These are phyloP conservation scores for Leistus spinibarbis DNA, from an alignment of 2,888 invertebrate genomes.

Conservation along the genomic window DNA sequence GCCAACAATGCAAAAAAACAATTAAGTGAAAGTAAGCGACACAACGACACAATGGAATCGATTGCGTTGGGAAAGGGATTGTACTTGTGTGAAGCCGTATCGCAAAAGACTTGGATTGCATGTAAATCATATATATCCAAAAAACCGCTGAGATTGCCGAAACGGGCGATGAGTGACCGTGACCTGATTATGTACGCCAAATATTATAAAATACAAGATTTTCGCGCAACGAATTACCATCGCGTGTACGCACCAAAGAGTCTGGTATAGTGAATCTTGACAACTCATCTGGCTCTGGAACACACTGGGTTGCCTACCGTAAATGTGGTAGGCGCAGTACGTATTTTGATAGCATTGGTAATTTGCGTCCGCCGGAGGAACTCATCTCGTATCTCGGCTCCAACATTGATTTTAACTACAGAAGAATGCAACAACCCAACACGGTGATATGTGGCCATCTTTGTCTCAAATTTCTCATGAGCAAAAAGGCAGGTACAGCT, in stretches of 20 bases:
- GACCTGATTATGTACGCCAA: constrained; percentile 44
- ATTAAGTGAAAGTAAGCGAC: too few relatives aligned
- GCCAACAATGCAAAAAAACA: constrained; percentile 49
- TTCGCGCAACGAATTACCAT: constrained; percentile 46
- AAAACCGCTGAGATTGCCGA: constrained; percentile 44
- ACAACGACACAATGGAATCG: constrained; percentile 54
- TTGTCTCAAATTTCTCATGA: too few relatives aligned
- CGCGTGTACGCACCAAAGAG: constrained; percentile 43
- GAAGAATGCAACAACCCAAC: too few relatives aligned
- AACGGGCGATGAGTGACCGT: constrained; percentile 49
- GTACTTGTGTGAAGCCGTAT: constrained; percentile 39
- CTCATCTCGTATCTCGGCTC: constrained; percentile 33
- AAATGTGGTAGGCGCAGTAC: constrained; percentile 46
- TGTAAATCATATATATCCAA: constrained; percentile 38
- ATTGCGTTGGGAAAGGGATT: constrained; percentile 49
- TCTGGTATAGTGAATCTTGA: constrained; percentile 49
- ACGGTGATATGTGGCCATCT: too few relatives aligned
- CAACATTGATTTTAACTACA: neutral
- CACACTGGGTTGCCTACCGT: constrained; percentile 52
- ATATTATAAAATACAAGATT: constrained; percentile 44
- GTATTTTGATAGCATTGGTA: constrained; percentile 54
- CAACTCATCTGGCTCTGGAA: constrained; percentile 44
- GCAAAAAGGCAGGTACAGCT: too few relatives aligned
- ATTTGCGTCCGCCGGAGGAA: constrained; percentile 48
- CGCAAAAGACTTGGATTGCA: constrained; percentile 42